A percentile compares a stretch with the other conserved stretches of the same genome.
These are phyloP conservation scores for Orbicella faveolata DNA, from an alignment of 64 coral and sea anemone genomes.

Conservation along the genomic window DNA sequence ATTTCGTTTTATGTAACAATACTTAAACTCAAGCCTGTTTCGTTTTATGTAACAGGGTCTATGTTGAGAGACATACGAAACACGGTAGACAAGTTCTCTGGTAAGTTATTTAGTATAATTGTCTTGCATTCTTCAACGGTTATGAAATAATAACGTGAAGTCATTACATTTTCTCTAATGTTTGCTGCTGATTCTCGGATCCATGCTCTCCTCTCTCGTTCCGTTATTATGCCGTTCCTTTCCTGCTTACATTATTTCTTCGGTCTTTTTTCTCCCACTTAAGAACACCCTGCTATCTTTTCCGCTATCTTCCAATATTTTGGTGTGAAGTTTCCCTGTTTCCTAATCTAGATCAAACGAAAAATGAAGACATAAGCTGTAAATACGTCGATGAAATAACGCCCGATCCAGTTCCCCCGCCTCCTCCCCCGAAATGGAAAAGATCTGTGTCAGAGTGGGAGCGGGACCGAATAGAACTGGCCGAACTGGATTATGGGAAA, in stretches of 20 bases:
- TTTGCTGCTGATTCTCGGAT: too few species aligned
- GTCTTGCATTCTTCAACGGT: too few species aligned
- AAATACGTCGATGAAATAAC: constrained; percentile 63
- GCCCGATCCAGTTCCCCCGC: constrained; percentile 68
- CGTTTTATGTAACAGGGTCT: background rate
- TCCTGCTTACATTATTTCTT: too few species aligned
- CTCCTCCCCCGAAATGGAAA: constrained; percentile 83
- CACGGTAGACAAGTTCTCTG: background rate
- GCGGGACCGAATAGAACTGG: constrained; percentile 93
- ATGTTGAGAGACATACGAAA: constrained; percentile 27
- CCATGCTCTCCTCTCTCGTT: too few species aligned
- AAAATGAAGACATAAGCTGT: background rate
- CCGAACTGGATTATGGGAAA: constrained; percentile 91
- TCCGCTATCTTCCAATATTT: too few species aligned
- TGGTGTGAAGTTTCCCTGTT: background rate
- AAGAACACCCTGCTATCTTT: too few species aligned
- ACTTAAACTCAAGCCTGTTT: background rate
- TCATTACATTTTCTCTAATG: too few species aligned
- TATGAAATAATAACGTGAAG: too few species aligned
- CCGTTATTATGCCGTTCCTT: too few species aligned
- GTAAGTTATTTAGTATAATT: background rate
- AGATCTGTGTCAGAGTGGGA: constrained; percentile 87
- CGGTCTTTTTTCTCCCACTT: too few species aligned
- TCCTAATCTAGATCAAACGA: background rate
- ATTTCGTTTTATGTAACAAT: background rate